Evolutionary conservation across 2,113 vertebrate species (phyloP).

Genomic region (Eulemur macaco): DNA sequence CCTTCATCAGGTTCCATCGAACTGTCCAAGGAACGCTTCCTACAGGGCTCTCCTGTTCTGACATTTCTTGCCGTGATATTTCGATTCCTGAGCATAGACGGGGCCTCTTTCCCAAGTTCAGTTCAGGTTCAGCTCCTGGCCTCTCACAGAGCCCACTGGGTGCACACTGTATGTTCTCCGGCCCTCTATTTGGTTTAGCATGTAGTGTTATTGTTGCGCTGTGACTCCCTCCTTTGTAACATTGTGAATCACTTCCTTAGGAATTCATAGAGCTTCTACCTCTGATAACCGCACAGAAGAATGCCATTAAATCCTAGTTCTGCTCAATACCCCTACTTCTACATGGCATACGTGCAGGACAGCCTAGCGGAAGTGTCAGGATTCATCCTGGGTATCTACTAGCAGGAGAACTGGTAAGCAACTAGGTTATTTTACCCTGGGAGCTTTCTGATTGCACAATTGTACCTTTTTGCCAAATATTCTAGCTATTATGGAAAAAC

Average conservation of each 20-base stretch:
- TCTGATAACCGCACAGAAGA: not conserved
- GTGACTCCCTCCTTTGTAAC: not conserved
- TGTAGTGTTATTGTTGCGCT: not conserved
- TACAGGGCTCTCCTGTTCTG: not conserved
- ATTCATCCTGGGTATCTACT: not conserved
- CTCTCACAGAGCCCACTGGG: not conserved
- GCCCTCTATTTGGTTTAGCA: not conserved
- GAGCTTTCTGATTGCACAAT: conserved; percentile 38
- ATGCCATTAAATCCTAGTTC: not conserved
- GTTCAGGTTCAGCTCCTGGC: too few species aligned
- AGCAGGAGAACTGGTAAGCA: not conserved
- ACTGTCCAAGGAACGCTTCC: not conserved
- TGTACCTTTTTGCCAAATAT: conserved; percentile 6
- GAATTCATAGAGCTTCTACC: not conserved
- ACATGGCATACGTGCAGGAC: not conserved
- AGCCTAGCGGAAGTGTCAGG: not conserved
- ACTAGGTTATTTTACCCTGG: not conserved
- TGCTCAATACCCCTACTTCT: not conserved
- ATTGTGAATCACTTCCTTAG: not conserved
- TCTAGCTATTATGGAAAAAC: conserved; percentile 60
- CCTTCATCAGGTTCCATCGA: not conserved
- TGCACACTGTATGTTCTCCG: not conserved
- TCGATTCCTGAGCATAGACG: not conserved
- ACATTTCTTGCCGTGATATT: not conserved
- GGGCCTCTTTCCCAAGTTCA: not conserved